Conservation (phyloP, 2,888 invertebrate genomes). For the Lapara coniferarum region DNA sequence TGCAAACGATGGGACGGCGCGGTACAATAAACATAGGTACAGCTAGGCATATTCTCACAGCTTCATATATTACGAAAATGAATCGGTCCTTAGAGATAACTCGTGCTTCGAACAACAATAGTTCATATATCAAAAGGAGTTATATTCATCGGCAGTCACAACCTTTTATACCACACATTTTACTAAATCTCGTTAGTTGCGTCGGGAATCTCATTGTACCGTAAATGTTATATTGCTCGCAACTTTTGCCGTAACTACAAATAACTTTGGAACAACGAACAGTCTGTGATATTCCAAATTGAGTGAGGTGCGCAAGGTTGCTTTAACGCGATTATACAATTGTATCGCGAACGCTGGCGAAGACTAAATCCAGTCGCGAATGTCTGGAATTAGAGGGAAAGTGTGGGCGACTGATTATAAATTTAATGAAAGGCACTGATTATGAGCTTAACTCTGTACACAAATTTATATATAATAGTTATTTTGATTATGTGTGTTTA, state of each 20-base stretch:
- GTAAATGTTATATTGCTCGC: constrained; percentile 10
- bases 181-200: neutral
- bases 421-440: constrained; percentile 40
- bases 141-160: neutral
- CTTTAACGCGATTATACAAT: constrained; percentile 43
- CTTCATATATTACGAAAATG: too few relatives aligned
- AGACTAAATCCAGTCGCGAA: constrained; percentile 27
- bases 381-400: constrained; percentile 43
- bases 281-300: constrained; percentile 29
- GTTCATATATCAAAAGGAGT: constrained; percentile 2
- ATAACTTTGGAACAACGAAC: neutral
- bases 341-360: constrained; percentile 37
- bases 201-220: neutral
- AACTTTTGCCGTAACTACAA: constrained; percentile 17
- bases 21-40: too few relatives aligned
- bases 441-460: constrained; percentile 37
- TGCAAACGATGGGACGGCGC: too few relatives aligned
- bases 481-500: neutral
- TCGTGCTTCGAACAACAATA: neutral
- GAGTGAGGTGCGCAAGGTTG: constrained; percentile 40
- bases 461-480: neutral
- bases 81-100: neutral
- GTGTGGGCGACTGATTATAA: constrained; percentile 48
- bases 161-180: neutral
- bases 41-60: too few relatives aligned